Percentiles rank a stretch among this genome's conserved stretches.
phyloP scores from a whole-genome alignment of 2,888 invertebrate species.

The Phortica okadai region DNA sequence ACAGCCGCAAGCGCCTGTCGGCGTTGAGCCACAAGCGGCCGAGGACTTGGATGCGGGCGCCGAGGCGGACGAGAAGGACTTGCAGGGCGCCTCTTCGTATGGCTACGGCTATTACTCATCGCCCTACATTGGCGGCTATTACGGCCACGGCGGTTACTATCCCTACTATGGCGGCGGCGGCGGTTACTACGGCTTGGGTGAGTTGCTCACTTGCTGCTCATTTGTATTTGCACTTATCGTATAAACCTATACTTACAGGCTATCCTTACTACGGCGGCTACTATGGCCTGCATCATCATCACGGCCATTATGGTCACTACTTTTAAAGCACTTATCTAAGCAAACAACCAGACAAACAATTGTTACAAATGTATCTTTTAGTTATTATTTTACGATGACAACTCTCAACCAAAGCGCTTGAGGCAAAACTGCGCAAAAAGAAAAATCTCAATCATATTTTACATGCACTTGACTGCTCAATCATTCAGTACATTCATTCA shows the following conservation, averaged over 20 bases:
- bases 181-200: conserved; percentile 48
- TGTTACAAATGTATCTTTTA: not conserved
- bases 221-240: too few species aligned
- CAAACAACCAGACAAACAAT: not conserved
- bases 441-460: not conserved
- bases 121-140: conserved; percentile 65
- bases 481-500: not conserved
- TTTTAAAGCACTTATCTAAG: conserved; percentile 53
- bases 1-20: conserved; percentile 51
- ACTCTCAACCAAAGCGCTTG: conserved; percentile 9
- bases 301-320: conserved; percentile 70
- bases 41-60: conserved; percentile 63
- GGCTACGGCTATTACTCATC: conserved; percentile 74
- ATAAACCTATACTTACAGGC: conserved; percentile 40
- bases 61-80: conserved; percentile 67
- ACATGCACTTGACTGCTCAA: not conserved
- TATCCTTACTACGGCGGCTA: conserved; percentile 71
- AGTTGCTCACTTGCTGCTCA: not conserved
- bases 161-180: conserved; percentile 56
- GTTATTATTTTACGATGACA: not conserved
- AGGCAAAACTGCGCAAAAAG: not conserved
- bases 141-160: conserved; percentile 62
- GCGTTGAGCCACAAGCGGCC: conserved; percentile 24
- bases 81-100: conserved; percentile 70
- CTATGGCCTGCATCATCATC: conserved; percentile 63